These are phyloP conservation scores for Pheosia gnoma DNA, from an alignment of 2,888 invertebrate genomes.

Conservation along the genomic window DNA sequence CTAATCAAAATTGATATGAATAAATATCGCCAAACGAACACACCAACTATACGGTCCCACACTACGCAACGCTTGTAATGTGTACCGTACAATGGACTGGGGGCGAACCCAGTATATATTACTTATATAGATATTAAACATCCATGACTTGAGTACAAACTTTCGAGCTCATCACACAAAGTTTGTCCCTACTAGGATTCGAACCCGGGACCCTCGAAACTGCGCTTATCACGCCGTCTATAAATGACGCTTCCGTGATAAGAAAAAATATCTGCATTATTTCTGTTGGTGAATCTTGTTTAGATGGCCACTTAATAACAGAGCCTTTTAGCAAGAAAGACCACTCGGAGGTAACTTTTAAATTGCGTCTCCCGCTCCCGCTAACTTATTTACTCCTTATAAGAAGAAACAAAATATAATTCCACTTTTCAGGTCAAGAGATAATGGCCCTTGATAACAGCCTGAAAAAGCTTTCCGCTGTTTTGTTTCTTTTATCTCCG, in stretches of 20 bases:
- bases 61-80: no score
- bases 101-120: no score
- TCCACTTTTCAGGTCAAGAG: slow-evolving; percentile 81
- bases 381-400: slow-evolving; percentile 80
- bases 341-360: slow-evolving; percentile 74
- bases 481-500: slow-evolving; percentile 81
- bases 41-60: no score
- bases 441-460: slow-evolving; percentile 82
- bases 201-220: no score
- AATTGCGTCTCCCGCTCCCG: slow-evolving; percentile 73
- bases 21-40: no score
- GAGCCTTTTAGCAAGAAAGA: slow-evolving; percentile 53
- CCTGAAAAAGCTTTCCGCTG: slow-evolving; percentile 83
- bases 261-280: slow-evolving; percentile 52
- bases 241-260: slow-evolving; percentile 48
- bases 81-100: no score
- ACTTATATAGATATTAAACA: no score
- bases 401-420: slow-evolving; percentile 81
- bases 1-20: no score
- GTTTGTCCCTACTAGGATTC: no score
- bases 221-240: slow-evolving; percentile 32
- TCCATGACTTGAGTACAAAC: no score
- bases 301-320: slow-evolving; percentile 57
- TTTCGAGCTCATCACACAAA: no score
- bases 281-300: slow-evolving; percentile 57